Evolutionary conservation across 2,888 invertebrate species (phyloP).

Genomic region (Hedya salicella): DNA sequence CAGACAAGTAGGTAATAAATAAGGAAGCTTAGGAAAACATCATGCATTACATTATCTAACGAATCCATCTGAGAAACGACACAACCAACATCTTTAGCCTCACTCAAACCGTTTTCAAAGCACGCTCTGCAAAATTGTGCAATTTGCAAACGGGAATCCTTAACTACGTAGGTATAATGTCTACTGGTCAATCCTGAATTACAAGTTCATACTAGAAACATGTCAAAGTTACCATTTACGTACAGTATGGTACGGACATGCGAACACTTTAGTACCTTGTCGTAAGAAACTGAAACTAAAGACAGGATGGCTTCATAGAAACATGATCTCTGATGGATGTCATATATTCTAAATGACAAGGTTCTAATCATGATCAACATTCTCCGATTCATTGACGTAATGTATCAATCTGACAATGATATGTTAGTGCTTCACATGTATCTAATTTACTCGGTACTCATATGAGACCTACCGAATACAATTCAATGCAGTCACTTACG

Average conservation of each 20-base stretch:
- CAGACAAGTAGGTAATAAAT: background rate
- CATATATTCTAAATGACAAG: too few species aligned
- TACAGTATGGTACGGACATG: constrained; percentile 48
- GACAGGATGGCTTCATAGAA: too few species aligned
- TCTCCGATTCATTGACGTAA: too few species aligned
- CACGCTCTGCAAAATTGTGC: background rate
- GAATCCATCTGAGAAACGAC: background rate
- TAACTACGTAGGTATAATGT: constrained; percentile 35
- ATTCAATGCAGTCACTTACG: constrained; percentile 14
- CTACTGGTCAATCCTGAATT: constrained; percentile 57
- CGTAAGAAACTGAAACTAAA: too few species aligned
- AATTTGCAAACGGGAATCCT: constrained; percentile 30
- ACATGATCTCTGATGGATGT: too few species aligned
- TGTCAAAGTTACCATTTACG: constrained; percentile 49
- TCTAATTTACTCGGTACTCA: too few species aligned
- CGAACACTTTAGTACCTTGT: too few species aligned
- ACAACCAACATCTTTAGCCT: background rate
- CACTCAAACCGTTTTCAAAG: constrained; percentile 2
- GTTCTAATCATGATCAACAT: too few species aligned
- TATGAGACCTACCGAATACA: too few species aligned
- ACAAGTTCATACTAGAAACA: constrained; percentile 52
- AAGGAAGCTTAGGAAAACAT: background rate
- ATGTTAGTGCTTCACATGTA: too few species aligned
- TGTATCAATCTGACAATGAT: constrained; percentile 59
- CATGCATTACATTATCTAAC: background rate